Evolutionary conservation across 2,888 invertebrate genomes (phyloP), one percentile per base, ranked within the genome.

Genomic region (Ramazzottius varieornatus): DNA sequence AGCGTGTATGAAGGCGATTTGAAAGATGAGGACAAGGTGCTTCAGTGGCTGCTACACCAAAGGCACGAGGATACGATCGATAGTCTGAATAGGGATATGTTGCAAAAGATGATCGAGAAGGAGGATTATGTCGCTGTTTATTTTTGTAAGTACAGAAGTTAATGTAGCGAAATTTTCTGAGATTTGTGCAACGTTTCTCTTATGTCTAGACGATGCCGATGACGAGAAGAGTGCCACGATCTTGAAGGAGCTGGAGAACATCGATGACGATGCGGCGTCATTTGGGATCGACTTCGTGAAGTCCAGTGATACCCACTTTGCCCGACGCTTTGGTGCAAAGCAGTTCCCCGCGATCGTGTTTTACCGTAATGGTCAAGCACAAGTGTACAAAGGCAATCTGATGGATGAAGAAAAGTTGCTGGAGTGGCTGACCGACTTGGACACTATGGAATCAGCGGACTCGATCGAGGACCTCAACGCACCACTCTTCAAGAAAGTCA

Each of bases 381-480:
- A n/a, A 16, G 4, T 64, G 8, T 64, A 33, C 34, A 64, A 64
- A 76, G 78, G 90, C 20, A 90, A 91, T 71, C 86, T 91, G 68
- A 88, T 89, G 71, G 88, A 88, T 72, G 89, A 89, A 74, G 88
- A 88, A 76, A 84, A 84, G 71, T 82, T 88, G 66, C 79, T 91
- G 33, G 91, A 91, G 73, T 91, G 90, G 90, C 77, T 91, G 20
- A 91, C 90, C 0, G 86, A 89, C 75, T 90, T 90, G 0, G 86
- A 87, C 71, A 91, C 90, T 71, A 90, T 91, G 90, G 90, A 91
- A 76, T 80, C 90, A 67, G 88, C 86, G 2, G 91, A 91, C 65
- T 71, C 71, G 70, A 91, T 91, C 65, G 91, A 91, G 75, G 83
- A 86, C 73, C 89, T 91, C 20, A 91, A 91, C 74, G 81, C 82